A percentile compares a stretch with the other conserved stretches of the same genome.
Conservation (phyloP, 2,797 vertebrate species). For the Rhabdomys pumilio region DNA sequence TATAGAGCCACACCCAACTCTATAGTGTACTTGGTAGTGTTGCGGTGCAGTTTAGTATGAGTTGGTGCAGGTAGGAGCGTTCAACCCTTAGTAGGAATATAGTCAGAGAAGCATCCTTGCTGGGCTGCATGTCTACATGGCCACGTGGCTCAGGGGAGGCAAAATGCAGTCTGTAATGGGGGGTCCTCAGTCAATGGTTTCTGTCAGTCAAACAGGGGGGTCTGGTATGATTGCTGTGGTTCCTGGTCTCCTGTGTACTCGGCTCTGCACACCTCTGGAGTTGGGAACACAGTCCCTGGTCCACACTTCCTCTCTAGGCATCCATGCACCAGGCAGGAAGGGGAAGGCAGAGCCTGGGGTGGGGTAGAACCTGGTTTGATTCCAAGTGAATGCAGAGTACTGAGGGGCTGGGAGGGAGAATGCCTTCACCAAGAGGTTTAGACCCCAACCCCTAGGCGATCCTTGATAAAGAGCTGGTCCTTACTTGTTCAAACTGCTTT, state of each 20-base stretch:
- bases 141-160: background rate
- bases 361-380: background rate
- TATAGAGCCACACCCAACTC: background rate
- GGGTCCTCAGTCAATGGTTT: background rate
- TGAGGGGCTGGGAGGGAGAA: background rate
- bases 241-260: background rate
- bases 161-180: background rate
- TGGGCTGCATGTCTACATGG: background rate
- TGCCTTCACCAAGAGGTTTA: background rate
- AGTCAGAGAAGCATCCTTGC: background rate
- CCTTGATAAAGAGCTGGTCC: background rate
- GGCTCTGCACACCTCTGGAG: background rate
- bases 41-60: no score
- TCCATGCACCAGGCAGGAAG: background rate
- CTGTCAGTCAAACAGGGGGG: background rate
- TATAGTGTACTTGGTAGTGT: background rate
- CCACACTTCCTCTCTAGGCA: background rate
- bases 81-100: background rate
- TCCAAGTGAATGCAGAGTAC: background rate
- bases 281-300: background rate
- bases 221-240: background rate
- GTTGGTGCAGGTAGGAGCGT: background rate
- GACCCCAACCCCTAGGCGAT: rapidly evolving
- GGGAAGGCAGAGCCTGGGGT: background rate
- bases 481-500: background rate